phyloP scores from a whole-genome alignment of 2,888 invertebrate species.

The Carcina quercana region DNA sequence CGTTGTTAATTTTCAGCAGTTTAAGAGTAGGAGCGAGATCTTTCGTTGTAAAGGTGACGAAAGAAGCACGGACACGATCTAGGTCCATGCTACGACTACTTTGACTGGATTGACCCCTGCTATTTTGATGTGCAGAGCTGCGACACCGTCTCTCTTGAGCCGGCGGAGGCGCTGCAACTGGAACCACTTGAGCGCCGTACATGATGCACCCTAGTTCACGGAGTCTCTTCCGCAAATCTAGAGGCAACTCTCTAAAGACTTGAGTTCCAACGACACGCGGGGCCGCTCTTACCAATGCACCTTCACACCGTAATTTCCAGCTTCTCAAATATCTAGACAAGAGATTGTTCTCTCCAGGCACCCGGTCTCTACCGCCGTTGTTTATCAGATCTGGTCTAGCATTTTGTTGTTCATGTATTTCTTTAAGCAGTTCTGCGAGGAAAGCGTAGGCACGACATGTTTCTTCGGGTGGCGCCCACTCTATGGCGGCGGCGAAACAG shows the following conservation, averaged over 20 bases:
- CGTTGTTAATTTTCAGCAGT: constrained; percentile 23
- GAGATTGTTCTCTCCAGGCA: constrained; percentile 22
- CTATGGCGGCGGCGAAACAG: constrained; percentile 84
- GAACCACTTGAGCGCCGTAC: constrained; percentile 31
- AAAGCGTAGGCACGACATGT: constrained; percentile 85
- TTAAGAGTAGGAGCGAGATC: constrained; percentile 28
- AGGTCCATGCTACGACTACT: constrained; percentile 37
- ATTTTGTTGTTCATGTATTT: constrained; percentile 26
- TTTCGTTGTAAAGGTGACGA: constrained; percentile 47
- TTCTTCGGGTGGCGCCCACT: constrained; percentile 85
- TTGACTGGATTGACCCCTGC: constrained; percentile 14
- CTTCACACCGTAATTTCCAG: constrained; percentile 50
- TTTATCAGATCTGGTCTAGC: constrained; percentile 36
- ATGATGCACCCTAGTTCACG: constrained; percentile 50
- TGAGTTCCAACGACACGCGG: constrained; percentile 44
- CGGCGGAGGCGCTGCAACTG: constrained; percentile 17
- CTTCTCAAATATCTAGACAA: constrained; percentile 29
- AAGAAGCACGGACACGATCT: constrained; percentile 47
- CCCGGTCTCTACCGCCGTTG: constrained; percentile 24
- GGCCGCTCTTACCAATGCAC: constrained; percentile 41
- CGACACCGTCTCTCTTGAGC: constrained; percentile 28
- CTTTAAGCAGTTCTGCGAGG: constrained; percentile 32
- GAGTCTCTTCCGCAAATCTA: constrained; percentile 44
- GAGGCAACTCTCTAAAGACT: constrained; percentile 46
- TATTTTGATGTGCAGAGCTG: constrained; percentile 17